phyloP scores from a whole-genome alignment of 2,797 vertebrate genomes.

The Cryptoprocta ferox region DNA sequence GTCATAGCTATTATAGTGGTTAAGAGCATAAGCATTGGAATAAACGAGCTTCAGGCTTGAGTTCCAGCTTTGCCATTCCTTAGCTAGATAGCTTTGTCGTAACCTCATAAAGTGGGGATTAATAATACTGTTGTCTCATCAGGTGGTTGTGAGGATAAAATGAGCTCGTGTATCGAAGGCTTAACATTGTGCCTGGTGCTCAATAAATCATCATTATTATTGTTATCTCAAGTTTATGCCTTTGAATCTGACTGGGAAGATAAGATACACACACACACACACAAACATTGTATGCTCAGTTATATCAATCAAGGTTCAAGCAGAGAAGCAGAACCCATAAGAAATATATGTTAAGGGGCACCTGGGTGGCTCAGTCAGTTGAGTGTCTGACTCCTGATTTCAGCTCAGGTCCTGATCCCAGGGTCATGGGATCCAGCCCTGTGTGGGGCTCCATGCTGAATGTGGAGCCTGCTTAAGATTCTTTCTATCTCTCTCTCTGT shows the following conservation, averaged over 20 bases:
- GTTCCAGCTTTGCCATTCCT: conserved; percentile 2
- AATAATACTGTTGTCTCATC: background rate
- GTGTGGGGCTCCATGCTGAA: no score
- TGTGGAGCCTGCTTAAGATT: no score
- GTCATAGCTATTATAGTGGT: background rate
- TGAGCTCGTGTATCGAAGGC: background rate
- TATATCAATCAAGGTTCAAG: background rate
- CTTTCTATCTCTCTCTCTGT: no score
- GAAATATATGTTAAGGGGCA: background rate
- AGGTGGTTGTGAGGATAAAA: conserved; percentile 39
- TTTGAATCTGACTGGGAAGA: background rate
- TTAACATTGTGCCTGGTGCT: background rate
- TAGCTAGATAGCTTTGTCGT: background rate
- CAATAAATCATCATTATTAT: background rate
- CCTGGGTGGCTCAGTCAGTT: no score
- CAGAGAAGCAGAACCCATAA: background rate
- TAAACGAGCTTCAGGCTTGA: background rate
- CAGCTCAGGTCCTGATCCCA: no score
- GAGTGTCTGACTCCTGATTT: no score
- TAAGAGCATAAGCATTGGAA: background rate
- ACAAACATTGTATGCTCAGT: background rate
- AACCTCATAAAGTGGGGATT: background rate
- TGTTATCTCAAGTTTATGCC: background rate
- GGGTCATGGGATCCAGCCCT: no score
- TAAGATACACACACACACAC: background rate